Evolutionary conservation across 1,140 invertebrate species (phyloP), one percentile per base, ranked within the genome.

Genomic region (Maconellicoccus hirsutus): DNA sequence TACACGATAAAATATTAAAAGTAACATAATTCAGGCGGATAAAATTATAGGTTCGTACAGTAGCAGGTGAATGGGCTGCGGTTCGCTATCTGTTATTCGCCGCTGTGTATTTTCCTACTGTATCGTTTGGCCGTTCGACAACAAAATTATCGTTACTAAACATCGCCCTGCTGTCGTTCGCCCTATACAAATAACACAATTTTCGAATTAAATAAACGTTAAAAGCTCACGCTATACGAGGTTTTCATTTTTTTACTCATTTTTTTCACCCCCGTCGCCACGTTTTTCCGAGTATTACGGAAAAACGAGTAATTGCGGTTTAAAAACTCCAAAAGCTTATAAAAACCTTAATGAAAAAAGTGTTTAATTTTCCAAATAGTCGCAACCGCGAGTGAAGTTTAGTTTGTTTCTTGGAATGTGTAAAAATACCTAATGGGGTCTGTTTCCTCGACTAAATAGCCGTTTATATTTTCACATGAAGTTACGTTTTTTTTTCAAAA

Each of bases 1-100:
- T 52, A 52, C 42, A 52, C 42, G 42, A 52, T 52, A 52, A 52
- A 52, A 52, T 52, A 52, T 52, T 52, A 52, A 52, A 52, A 52
- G 42, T 52, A 52, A 52, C 42, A 52, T 52, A 52, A 52, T 52
- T 52, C 42, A 52, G 42, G 42, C 42, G 42, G 42, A 52, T 52
- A 52, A 52, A 52, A 52, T 52, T 52, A 52, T 52, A 52, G 42
- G 42, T 52, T 52, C 42, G 42, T 52, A 52, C 42, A 19, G 42
- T 52, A 52, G 42, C 42, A 52, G 42, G 42, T 52, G 42, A 52
- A 52, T 52, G 42, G 42, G 42, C n/a, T 52, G 42, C 42, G 42
- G 42, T 52, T 52, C 42, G 42, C 42, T 52, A 52, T 52, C 42
- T 52, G 42, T 52, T 52, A 52, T 52, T 52, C 42, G 42, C 12